Evolutionary conservation across 2,888 invertebrate genomes (phyloP).

Genomic region (Gymnoscelis rufifasciata): DNA sequence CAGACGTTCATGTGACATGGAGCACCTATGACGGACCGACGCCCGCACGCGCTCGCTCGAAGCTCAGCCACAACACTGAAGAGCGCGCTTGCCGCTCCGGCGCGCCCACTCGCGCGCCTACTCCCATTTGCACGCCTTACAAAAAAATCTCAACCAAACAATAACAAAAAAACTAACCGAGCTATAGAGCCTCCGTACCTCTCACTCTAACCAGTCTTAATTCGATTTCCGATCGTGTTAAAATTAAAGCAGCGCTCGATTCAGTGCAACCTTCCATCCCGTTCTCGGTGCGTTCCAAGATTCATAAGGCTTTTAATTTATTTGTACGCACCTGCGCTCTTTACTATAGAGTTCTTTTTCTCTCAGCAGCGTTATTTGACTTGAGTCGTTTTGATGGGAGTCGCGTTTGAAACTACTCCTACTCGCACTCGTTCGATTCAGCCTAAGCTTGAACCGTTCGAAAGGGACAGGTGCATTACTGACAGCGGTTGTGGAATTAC

Average conservation of each 20-base stretch:
- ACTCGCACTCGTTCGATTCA: constrained; percentile 76
- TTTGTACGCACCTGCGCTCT: not conserved
- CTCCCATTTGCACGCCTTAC: constrained; percentile 78
- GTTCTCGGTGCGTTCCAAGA: constrained; percentile 48
- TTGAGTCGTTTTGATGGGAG: constrained; percentile 41
- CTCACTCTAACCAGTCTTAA: constrained; percentile 77
- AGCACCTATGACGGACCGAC: constrained; percentile 53
- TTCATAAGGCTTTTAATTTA: constrained; percentile 9
- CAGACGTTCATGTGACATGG: constrained; percentile 31
- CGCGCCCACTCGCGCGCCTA: constrained; percentile 77
- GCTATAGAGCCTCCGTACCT: constrained; percentile 64
- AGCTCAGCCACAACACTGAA: constrained; percentile 79
- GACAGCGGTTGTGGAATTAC: constrained; percentile 66
- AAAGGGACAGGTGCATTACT: constrained; percentile 78
- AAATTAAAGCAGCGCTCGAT: constrained; percentile 71
- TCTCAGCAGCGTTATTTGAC: constrained; percentile 6
- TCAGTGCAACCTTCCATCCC: constrained; percentile 71
- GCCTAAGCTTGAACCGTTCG: constrained; percentile 74
- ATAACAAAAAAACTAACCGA: constrained; percentile 73
- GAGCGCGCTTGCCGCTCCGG: constrained; percentile 74
- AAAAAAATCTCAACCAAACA: constrained; percentile 74
- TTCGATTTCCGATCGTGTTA: constrained; percentile 78
- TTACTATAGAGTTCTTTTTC: constrained; percentile 35
- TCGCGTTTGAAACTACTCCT: constrained; percentile 65
- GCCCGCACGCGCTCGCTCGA: constrained; percentile 73